These are phyloP conservation scores for Plodia interpunctella DNA, from an alignment of 1,140 invertebrate species.

Conservation along the genomic window DNA sequence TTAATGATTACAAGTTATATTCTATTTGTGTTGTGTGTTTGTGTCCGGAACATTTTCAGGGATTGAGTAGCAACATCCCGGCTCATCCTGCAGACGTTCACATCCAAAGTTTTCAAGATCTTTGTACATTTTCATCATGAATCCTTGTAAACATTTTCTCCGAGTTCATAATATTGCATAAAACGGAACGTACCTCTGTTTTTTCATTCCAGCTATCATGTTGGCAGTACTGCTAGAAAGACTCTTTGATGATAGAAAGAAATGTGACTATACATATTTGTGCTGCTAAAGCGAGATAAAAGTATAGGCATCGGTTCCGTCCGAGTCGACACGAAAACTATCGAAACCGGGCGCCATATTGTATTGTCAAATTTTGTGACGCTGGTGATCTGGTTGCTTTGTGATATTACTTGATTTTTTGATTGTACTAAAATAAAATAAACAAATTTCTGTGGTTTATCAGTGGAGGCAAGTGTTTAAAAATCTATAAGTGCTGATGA, in stretches of 20 bases:
- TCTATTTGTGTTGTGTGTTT: too few species aligned
- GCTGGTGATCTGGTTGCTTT: constrained; percentile 41
- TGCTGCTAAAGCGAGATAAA: constrained; percentile 13
- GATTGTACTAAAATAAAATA: background rate
- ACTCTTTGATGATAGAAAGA: constrained; percentile 24
- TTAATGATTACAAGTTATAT: too few species aligned
- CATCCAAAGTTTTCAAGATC: too few species aligned
- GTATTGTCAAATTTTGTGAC: constrained; percentile 64
- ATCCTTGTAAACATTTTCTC: too few species aligned
- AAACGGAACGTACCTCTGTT: too few species aligned
- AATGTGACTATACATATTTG: background rate
- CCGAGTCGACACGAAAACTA: constrained; percentile 35
- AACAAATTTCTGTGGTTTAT: background rate
- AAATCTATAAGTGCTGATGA: background rate
- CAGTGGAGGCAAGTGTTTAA: constrained; percentile 6
- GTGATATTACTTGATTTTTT: constrained; percentile 37
- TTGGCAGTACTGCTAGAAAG: too few species aligned
- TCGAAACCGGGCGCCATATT: constrained; percentile 63
- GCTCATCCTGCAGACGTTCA: too few species aligned
- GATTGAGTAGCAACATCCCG: too few species aligned
- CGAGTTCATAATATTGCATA: too few species aligned
- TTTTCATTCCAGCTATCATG: too few species aligned
- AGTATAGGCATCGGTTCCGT: constrained; percentile 25
- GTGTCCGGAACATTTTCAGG: too few species aligned
- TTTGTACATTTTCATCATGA: too few species aligned